A percentile compares a stretch with the other conserved stretches of the same genome.
Evolutionary conservation across 1,140 invertebrate species (phyloP).

Genomic region (Centruroides vittatus): DNA sequence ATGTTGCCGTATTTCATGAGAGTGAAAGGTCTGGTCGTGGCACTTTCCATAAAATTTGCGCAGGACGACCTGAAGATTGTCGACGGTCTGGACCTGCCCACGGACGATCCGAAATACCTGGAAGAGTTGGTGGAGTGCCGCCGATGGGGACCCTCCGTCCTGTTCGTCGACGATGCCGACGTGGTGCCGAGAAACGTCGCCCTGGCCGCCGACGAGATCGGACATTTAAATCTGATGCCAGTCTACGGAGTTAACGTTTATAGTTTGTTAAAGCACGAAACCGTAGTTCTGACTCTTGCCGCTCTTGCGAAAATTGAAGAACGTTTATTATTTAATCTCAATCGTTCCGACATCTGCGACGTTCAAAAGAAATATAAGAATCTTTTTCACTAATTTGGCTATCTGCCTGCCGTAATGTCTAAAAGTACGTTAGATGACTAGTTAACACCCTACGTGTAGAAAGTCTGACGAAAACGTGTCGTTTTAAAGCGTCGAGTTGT

Average conservation of each 20-base stretch:
- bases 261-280: conserved; percentile 89
- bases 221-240: conserved; percentile 87
- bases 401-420: too few species aligned
- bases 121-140: conserved; percentile 61
- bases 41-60: conserved; percentile 76
- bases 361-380: too few species aligned
- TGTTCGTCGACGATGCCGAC: conserved; percentile 76
- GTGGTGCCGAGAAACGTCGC: conserved; percentile 74
- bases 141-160: conserved; percentile 88
- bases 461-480: too few species aligned
- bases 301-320: conserved; percentile 77
- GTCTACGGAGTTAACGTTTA: conserved; percentile 70
- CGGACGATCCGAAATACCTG: conserved; percentile 60
- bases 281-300: conserved; percentile 69
- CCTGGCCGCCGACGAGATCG: conserved; percentile 53
- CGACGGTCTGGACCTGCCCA: conserved; percentile 66
- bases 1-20: conserved; percentile 69
- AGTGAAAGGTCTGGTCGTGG: conserved; percentile 60
- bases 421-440: too few species aligned
- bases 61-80: conserved; percentile 92
- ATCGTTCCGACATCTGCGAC: conserved; percentile 40
- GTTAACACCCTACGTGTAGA: too few species aligned
- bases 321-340: conserved; percentile 58
- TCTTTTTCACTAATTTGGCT: too few species aligned
- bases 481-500: too few species aligned